Conservation (phyloP, 2,888 invertebrate species). For the Tachina fera region DNA sequence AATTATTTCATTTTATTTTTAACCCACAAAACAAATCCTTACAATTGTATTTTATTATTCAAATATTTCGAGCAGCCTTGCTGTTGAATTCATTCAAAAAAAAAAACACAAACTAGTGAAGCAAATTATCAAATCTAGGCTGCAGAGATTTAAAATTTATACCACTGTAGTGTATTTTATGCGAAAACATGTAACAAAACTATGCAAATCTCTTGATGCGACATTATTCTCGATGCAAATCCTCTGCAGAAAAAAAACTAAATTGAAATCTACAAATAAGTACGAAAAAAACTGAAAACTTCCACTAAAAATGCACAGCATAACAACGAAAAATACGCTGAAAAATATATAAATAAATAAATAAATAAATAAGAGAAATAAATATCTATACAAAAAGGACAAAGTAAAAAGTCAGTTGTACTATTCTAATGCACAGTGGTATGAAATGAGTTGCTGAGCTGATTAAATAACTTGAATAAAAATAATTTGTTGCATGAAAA, state of each 20-base stretch:
- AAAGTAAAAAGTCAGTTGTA: background rate
- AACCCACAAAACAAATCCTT: background rate
- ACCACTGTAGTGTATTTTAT: background rate
- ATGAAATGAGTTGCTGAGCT: background rate
- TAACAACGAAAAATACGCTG: background rate
- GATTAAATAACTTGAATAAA: too few species aligned
- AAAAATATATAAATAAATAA: background rate
- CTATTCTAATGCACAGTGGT: background rate
- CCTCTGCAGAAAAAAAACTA: background rate
- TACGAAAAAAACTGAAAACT: background rate
- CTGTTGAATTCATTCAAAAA: background rate
- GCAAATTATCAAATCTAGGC: slow-evolving; percentile 37
- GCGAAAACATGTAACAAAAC: slow-evolving; percentile 39
- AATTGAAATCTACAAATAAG: background rate
- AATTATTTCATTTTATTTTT: too few species aligned
- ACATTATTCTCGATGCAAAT: slow-evolving; percentile 53
- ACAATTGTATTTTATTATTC: background rate
- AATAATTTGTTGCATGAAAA: too few species aligned
- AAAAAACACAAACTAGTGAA: background rate
- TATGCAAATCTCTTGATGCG: slow-evolving; percentile 60
- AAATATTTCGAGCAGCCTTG: background rate
- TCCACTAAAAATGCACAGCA: background rate
- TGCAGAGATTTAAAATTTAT: slow-evolving; percentile 22
- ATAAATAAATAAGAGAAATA: background rate
- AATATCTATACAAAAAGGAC: background rate